These are phyloP conservation scores for Micrasema longulum DNA, from an alignment of 1,140 invertebrate genomes.

Conservation along the genomic window DNA sequence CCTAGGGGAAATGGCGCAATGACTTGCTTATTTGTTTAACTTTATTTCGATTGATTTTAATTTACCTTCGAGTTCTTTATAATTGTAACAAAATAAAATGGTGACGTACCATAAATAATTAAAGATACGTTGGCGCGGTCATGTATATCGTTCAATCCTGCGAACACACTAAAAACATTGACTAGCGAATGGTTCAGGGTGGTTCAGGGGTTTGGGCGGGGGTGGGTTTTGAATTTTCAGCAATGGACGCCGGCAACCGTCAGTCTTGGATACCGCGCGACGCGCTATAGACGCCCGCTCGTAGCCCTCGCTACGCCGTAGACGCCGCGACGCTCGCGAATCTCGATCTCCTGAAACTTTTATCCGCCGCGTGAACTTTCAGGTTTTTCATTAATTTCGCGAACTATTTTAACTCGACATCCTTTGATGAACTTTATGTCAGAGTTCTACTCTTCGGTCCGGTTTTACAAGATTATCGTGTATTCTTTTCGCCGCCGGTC, in stretches of 20 bases:
- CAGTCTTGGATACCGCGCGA: constrained; percentile 49
- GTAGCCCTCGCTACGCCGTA: constrained; percentile 45
- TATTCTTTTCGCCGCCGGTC: constrained; percentile 14
- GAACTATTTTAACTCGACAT: not conserved
- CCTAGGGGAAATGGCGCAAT: too few relatives aligned
- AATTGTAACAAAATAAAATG: constrained; percentile 11
- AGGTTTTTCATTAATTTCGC: not conserved
- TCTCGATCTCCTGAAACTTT: constrained; percentile 5
- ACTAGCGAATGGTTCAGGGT: constrained; percentile 20
- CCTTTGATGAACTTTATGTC: not conserved
- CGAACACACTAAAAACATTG: constrained; percentile 33
- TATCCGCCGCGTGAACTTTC: constrained; percentile 11
- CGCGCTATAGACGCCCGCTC: constrained; percentile 45
- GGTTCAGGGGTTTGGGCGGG: constrained; percentile 27
- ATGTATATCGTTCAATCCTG: constrained; percentile 48
- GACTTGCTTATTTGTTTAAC: too few relatives aligned
- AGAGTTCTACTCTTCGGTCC: constrained; percentile 1
- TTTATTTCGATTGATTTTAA: too few relatives aligned
- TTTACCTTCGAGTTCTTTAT: too few relatives aligned
- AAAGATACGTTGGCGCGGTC: constrained; percentile 43
- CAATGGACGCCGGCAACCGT: constrained; percentile 41
- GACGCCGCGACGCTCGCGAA: constrained; percentile 29
- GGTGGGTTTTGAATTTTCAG: constrained; percentile 1
- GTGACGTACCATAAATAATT: constrained; percentile 48
- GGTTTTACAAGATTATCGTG: constrained; percentile 1